Conservation (phyloP, 2,888 invertebrate species). For the Danaus chrysippus region DNA sequence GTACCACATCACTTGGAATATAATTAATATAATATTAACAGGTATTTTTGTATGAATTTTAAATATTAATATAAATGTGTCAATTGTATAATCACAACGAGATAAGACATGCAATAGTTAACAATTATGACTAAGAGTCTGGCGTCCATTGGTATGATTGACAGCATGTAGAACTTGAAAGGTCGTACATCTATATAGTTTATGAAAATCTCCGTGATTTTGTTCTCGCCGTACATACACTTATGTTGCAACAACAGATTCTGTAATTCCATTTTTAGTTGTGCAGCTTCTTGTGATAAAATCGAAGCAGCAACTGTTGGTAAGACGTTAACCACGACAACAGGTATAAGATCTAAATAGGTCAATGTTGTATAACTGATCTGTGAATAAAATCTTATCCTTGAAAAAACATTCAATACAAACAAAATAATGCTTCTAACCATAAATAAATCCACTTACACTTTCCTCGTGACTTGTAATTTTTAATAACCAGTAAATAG, state of each 20-base stretch:
- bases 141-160: background rate
- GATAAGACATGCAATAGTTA: background rate
- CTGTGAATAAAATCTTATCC: background rate
- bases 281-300: background rate
- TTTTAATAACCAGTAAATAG: background rate
- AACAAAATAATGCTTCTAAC: background rate
- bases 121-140: background rate
- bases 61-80: slow-evolving; percentile 8
- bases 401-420: background rate
- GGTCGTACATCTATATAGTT: background rate
- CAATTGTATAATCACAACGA: slow-evolving; percentile 1
- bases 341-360: background rate
- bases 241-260: background rate
- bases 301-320: background rate
- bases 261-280: background rate
- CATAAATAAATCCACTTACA: background rate
- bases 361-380: background rate
- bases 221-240: background rate
- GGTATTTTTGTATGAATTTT: background rate
- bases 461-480: background rate
- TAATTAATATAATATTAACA: too few species aligned
- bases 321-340: background rate
- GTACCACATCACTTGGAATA: too few species aligned
- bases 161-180: background rate
- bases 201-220: background rate